A percentile compares a stretch with the other conserved stretches of the same genome.
Evolutionary conservation across 2,113 vertebrate species (phyloP).

Genomic region (Sturnus vulgaris): DNA sequence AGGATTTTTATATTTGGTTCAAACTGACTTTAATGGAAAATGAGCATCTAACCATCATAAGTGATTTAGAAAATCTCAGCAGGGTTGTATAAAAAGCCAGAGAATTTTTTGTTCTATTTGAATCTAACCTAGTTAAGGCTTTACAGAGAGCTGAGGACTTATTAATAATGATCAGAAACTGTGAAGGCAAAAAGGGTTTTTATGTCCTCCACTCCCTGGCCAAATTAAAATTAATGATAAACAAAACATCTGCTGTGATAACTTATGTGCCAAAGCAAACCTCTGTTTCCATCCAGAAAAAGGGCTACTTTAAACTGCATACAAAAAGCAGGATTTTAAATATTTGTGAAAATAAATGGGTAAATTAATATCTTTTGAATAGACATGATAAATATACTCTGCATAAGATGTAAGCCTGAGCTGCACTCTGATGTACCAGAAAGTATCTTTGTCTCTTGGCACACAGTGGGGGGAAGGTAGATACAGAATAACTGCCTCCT

Average conservation of each 20-base stretch:
- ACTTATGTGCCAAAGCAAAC: background rate
- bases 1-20: background rate
- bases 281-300: background rate
- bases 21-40: constrained; percentile 14
- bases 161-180: background rate
- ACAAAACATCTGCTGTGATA: background rate
- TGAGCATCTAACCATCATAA: background rate
- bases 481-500: background rate
- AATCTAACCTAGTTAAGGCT: background rate
- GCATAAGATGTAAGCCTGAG: background rate
- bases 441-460: background rate
- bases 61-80: background rate
- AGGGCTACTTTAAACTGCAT: background rate
- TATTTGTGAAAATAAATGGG: background rate
- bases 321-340: background rate
- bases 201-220: background rate
- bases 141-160: background rate
- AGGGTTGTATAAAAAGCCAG: background rate
- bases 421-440: background rate
- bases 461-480: rapidly evolving
- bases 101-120: background rate
- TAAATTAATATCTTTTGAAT: background rate
- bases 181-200: background rate
- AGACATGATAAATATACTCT: background rate
- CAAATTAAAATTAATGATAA: background rate